phyloP scores from a whole-genome alignment of 2,113 vertebrate genomes.

The Sphaerodactylus townsendi region DNA sequence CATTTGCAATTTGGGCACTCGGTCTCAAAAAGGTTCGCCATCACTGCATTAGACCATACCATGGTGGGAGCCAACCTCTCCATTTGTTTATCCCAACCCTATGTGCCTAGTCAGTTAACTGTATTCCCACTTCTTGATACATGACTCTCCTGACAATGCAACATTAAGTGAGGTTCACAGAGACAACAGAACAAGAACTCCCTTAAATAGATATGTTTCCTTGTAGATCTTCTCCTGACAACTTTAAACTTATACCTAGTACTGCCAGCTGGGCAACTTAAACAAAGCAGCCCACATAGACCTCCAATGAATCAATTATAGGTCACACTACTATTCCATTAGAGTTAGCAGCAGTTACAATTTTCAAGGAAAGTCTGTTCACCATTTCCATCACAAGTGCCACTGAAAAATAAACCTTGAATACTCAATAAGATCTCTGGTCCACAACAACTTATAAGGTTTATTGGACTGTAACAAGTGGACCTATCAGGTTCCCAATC shows the following conservation, averaged over 20 bases:
- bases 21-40: no score
- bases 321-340: neutral
- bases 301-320: neutral
- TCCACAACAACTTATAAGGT: no score
- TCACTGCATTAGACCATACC: no score
- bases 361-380: no score
- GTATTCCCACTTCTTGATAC: neutral
- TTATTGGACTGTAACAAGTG: no score
- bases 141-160: neutral
- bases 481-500: neutral
- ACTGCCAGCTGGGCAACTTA: neutral
- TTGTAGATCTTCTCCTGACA: neutral
- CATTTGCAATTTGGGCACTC: no score
- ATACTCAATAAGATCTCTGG: no score
- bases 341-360: neutral
- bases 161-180: neutral
- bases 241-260: neutral
- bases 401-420: neutral
- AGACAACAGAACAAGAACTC: neutral
- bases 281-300: neutral
- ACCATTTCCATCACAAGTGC: neutral
- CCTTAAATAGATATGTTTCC: neutral
- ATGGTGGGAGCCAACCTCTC: no score
- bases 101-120: neutral
- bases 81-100: neutral